These are phyloP conservation scores for Resseliella maxima DNA, from an alignment of 2,888 invertebrate species.

Conservation along the genomic window DNA sequence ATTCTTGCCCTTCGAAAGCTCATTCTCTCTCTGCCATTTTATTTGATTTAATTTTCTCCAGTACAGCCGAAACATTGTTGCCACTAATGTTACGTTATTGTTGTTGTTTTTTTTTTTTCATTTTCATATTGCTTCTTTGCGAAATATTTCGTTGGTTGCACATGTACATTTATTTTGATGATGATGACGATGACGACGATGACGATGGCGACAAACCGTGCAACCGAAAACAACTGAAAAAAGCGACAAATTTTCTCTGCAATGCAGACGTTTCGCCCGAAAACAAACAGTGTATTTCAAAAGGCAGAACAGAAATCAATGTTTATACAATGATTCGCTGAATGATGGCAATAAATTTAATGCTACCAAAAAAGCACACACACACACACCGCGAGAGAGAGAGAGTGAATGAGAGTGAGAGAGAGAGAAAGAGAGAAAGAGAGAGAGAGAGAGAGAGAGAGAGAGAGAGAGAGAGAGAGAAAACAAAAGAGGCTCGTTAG, in stretches of 20 bases:
- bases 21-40: not conserved
- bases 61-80: not conserved
- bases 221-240: not conserved
- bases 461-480: not conserved
- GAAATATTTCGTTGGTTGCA: not conserved
- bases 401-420: no score
- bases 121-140: not conserved
- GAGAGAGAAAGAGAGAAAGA: not conserved
- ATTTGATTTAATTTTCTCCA: constrained; percentile 30
- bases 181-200: not conserved
- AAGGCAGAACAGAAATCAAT: constrained; percentile 39
- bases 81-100: not conserved
- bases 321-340: constrained; percentile 10
- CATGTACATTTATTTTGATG: constrained; percentile 41
- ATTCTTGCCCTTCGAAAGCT: not conserved
- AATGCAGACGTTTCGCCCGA: constrained; percentile 20
- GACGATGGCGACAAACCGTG: not conserved
- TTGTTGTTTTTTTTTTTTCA: not conserved
- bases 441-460: not conserved
- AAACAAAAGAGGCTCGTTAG: constrained; percentile 20
- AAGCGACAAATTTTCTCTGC: constrained; percentile 15
- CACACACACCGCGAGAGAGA: no score
- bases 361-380: not conserved
- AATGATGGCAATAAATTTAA: constrained; percentile 44
- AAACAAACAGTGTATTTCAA: not conserved